These are phyloP conservation scores for Cardiocondyla obscurior DNA, from an alignment of 1,140 invertebrate species.

Conservation along the genomic window DNA sequence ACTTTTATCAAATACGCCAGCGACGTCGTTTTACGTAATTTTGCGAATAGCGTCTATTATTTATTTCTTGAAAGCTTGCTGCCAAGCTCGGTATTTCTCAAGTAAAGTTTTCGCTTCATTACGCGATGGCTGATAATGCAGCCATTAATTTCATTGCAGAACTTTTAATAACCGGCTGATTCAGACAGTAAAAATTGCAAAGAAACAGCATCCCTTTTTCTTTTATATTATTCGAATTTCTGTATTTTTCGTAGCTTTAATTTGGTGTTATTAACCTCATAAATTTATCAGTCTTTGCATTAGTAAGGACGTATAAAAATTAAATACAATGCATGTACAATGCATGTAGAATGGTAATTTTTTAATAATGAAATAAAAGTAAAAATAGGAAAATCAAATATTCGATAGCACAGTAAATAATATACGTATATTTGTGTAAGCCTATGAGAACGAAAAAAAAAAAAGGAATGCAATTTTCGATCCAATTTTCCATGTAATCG, in stretches of 20 bases:
- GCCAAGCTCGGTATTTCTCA: not conserved
- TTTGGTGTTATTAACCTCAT: not conserved
- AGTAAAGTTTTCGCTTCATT: not conserved
- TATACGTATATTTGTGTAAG: not conserved
- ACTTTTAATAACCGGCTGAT: constrained; percentile 10
- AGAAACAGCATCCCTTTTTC: not conserved
- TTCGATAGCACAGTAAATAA: not conserved
- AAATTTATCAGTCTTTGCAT: not conserved
- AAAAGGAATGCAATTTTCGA: not conserved
- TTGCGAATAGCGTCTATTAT: constrained; percentile 2
- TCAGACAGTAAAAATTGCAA: not conserved
- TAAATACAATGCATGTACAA: not conserved
- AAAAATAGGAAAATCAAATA: not conserved
- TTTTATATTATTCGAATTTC: not conserved
- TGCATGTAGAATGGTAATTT: not conserved
- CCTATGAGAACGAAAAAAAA: not conserved
- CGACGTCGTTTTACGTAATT: not conserved
- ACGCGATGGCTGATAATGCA: not conserved
- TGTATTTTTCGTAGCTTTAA: not conserved
- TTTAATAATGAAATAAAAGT: not conserved
- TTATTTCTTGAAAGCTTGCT: constrained; percentile 16
- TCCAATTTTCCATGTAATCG: not conserved
- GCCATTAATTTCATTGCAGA: constrained; percentile 20
- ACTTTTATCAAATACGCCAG: constrained; percentile 21
- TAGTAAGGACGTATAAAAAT: not conserved